Percentiles rank a stretch among this genome's conserved stretches.
These are phyloP conservation scores for Drusus annulatus DNA, from an alignment of 1,140 invertebrate species.

Conservation along the genomic window DNA sequence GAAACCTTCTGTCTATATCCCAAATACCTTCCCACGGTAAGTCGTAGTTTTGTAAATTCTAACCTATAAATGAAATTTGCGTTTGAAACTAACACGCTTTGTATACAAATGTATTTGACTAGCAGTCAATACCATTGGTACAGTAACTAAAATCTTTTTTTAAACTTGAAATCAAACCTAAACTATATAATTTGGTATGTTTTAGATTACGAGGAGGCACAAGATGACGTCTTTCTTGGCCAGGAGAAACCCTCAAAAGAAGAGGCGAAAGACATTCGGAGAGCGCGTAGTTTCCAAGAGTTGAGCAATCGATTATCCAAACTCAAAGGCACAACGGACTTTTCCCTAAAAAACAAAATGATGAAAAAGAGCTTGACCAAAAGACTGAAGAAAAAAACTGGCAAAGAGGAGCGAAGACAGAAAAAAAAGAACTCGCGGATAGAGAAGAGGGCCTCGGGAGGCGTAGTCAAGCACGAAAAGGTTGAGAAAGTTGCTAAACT, in stretches of 20 bases:
- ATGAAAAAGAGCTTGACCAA: conserved; percentile 55
- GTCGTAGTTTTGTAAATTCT: conserved; percentile 3
- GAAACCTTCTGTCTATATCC: conserved; percentile 38
- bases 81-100: neutral
- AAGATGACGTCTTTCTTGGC: conserved; percentile 51
- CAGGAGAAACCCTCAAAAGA: conserved; percentile 51
- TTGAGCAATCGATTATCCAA: conserved; percentile 50
- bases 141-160: neutral
- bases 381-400: conserved; percentile 52
- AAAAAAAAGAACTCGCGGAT: conserved; percentile 51
- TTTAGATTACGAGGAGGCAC: conserved; percentile 49
- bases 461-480: conserved; percentile 18
- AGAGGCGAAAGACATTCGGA: conserved; percentile 49
- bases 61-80: conserved; percentile 38
- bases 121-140: neutral
- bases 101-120: neutral
- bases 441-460: conserved; percentile 23
- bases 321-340: conserved; percentile 52
- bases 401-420: conserved; percentile 43
- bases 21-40: conserved; percentile 51
- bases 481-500: conserved; percentile 44
- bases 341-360: conserved; percentile 55
- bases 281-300: conserved; percentile 55
- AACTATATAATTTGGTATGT: conserved; percentile 5
- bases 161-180: neutral